Conservation (phyloP, 2,888 invertebrate genomes). For the Rhogogaster chlorosoma region DNA sequence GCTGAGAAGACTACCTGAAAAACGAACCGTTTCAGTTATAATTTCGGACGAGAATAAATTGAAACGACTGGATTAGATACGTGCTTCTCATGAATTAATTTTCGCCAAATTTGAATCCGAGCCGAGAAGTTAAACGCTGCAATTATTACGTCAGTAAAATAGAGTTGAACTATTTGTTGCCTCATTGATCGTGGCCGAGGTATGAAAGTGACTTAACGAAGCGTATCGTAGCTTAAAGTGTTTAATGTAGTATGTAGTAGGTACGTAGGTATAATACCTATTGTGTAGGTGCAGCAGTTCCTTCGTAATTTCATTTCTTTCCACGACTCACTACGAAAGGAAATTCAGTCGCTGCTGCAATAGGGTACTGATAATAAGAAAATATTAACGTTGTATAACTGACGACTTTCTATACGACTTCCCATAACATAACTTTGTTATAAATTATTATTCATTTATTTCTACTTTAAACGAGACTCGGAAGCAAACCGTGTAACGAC, state of each 20-base stretch:
- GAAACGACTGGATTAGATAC: background rate
- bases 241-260: background rate
- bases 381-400: background rate
- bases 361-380: background rate
- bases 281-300: background rate
- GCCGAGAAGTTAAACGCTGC: background rate
- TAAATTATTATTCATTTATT: constrained; percentile 16
- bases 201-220: constrained; percentile 31
- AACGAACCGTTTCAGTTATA: background rate
- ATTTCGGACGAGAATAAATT: background rate
- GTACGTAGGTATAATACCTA: background rate
- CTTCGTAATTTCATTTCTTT: background rate
- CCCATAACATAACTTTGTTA: background rate
- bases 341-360: background rate
- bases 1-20: background rate
- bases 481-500: constrained; percentile 5
- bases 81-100: background rate
- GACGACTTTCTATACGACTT: constrained; percentile 11
- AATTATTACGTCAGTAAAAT: constrained; percentile 27
- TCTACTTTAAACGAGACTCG: background rate
- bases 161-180: constrained; percentile 23
- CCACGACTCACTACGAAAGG: constrained; percentile 2
- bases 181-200: constrained; percentile 19
- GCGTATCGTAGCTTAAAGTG: constrained; percentile 16
- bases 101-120: background rate